A percentile compares a stretch with the other conserved stretches of the same genome.
Conservation (phyloP, 2,888 invertebrate species). For the Cremastinae sp. region DNA sequence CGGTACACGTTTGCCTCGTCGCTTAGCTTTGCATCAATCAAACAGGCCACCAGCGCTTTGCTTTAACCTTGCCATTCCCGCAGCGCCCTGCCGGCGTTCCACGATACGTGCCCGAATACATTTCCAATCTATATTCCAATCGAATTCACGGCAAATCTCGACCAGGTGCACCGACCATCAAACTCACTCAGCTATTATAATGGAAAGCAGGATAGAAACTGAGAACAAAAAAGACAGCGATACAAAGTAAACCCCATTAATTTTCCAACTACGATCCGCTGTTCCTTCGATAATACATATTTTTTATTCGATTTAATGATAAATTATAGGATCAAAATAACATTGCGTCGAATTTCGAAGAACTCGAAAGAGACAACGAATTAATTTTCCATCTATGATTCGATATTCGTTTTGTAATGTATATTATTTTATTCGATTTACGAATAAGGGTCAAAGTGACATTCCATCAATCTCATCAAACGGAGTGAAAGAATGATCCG, state of each 20-base stretch:
- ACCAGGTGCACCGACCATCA: conserved; percentile 25
- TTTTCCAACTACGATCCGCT: background rate
- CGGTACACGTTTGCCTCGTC: conserved; percentile 50
- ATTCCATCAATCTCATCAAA: too few species aligned
- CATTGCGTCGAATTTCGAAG: too few species aligned
- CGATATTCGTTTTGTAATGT: background rate
- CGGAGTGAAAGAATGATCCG: too few species aligned
- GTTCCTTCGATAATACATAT: too few species aligned
- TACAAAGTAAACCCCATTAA: conserved; percentile 32
- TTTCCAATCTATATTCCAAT: conserved; percentile 58
- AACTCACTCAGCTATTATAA: conserved; percentile 23
- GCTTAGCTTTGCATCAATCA: conserved; percentile 58
- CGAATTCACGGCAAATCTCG: conserved; percentile 39
- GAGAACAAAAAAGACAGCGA: background rate
- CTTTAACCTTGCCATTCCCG: conserved; percentile 35
- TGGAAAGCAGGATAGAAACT: background rate
- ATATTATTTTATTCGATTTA: background rate
- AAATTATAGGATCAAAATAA: too few species aligned
- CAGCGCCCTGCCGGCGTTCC: conserved; percentile 45
- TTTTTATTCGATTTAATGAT: too few species aligned
- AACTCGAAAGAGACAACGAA: too few species aligned
- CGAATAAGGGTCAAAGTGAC: too few species aligned
- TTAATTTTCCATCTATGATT: background rate
- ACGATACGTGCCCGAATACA: conserved; percentile 56
- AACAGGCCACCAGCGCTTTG: conserved; percentile 40